Evolutionary conservation across 1,140 invertebrate genomes (phyloP).

Genomic region (Elymnias hypermnestra): DNA sequence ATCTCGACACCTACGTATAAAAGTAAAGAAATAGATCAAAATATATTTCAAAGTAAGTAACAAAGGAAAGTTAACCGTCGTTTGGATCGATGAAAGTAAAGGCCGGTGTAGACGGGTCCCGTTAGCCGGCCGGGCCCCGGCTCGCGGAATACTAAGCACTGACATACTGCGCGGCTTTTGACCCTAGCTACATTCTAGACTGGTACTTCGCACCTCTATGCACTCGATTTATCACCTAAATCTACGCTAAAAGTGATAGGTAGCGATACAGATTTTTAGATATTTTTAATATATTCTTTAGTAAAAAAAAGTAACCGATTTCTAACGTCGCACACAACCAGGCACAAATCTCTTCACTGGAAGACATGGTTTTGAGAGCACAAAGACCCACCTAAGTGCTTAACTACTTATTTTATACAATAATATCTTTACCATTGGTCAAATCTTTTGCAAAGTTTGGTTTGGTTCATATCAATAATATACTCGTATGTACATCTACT

Average conservation of each 20-base stretch:
- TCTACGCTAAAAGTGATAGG: constrained; percentile 2
- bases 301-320: no score
- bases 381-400: no score
- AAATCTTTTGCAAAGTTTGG: no score
- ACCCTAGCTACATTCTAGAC: constrained; percentile 71
- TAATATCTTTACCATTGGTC: no score
- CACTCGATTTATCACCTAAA: constrained; percentile 31
- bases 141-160: constrained; percentile 71
- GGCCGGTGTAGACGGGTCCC: constrained; percentile 65
- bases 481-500: no score
- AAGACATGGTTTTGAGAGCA: no score
- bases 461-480: no score
- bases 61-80: constrained; percentile 72
- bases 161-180: constrained; percentile 74
- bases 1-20: constrained; percentile 3
- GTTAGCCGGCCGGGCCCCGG: constrained; percentile 57
- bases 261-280: not conserved
- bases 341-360: no score
- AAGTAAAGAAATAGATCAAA: constrained; percentile 31
- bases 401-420: no score
- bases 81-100: constrained; percentile 73
- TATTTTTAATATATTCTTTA: no score
- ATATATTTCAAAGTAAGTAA: constrained; percentile 52
- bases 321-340: no score
- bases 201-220: constrained; percentile 57